These are phyloP conservation scores for Empidonax alnorum DNA, from an alignment of 2,113 vertebrate genomes.

Conservation along the genomic window DNA sequence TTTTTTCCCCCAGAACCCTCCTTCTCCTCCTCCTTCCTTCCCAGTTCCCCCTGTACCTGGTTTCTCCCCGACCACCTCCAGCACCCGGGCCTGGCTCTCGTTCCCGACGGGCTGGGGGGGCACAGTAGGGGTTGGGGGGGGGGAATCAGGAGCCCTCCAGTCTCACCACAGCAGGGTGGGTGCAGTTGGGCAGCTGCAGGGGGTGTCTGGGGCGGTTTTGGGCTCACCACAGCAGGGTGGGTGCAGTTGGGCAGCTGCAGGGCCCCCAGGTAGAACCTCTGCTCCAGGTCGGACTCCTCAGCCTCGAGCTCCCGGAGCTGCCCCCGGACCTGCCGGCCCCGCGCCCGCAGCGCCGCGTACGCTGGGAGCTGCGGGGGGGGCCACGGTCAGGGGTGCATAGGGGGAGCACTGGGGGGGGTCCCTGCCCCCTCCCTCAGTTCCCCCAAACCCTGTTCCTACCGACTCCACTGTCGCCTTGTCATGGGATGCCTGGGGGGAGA, in stretches of 20 bases:
- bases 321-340: slow-evolving; percentile 79
- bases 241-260: slow-evolving; percentile 86
- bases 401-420: no score
- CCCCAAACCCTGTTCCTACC: neutral
- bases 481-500: neutral
- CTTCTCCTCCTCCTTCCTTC: no score
- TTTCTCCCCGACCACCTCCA: slow-evolving; percentile 85
- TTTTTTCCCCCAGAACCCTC: no score
- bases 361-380: slow-evolving; percentile 71
- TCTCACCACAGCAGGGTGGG: neutral
- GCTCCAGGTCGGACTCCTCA: slow-evolving; percentile 75
- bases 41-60: slow-evolving; percentile 72
- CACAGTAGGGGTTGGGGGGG: neutral
- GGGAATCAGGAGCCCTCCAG: neutral
- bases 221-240: neutral
- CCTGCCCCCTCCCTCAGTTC: accelerated
- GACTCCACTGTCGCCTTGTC: neutral
- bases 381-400: neutral
- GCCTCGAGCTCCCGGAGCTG: slow-evolving; percentile 73
- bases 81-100: slow-evolving; percentile 84
- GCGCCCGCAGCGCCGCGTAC: slow-evolving; percentile 68
- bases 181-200: slow-evolving; percentile 85
- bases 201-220: neutral
- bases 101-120: slow-evolving; percentile 84
- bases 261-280: slow-evolving; percentile 79